Evolutionary conservation across 2,113 vertebrate species (phyloP).

Genomic region (Rhea americana): DNA sequence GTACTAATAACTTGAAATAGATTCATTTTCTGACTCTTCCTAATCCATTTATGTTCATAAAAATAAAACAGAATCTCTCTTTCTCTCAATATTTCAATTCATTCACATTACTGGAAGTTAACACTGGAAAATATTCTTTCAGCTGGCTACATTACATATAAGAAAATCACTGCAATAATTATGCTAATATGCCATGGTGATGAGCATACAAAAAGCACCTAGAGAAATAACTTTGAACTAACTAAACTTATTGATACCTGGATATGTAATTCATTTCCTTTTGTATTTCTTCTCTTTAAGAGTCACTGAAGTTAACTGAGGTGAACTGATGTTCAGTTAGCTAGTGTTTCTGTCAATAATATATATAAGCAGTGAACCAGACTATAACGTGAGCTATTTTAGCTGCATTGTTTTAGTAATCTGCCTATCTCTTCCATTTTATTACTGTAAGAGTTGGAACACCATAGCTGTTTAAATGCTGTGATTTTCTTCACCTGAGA

Average conservation of each 20-base stretch:
- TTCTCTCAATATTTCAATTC: background rate
- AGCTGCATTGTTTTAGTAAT: background rate
- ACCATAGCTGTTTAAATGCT: background rate
- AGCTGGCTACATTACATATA: background rate
- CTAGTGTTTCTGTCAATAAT: background rate
- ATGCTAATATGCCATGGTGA: background rate
- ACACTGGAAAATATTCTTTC: background rate
- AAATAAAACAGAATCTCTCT: background rate
- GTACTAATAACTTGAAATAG: background rate
- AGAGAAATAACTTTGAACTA: background rate
- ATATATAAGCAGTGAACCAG: background rate
- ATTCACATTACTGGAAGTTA: background rate
- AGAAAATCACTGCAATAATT: background rate
- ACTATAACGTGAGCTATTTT: background rate
- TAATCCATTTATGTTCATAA: background rate
- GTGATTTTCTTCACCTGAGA: background rate
- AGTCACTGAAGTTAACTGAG: background rate
- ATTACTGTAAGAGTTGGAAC: background rate
- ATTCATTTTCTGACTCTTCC: background rate
- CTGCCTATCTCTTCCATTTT: background rate
- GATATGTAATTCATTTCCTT: background rate
- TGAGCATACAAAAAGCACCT: background rate
- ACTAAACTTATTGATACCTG: background rate
- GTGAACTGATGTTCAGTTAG: background rate
- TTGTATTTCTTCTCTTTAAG: background rate